Conservation (phyloP, 2,797 vertebrate genomes). For the Ambastaia sidthimunki region DNA sequence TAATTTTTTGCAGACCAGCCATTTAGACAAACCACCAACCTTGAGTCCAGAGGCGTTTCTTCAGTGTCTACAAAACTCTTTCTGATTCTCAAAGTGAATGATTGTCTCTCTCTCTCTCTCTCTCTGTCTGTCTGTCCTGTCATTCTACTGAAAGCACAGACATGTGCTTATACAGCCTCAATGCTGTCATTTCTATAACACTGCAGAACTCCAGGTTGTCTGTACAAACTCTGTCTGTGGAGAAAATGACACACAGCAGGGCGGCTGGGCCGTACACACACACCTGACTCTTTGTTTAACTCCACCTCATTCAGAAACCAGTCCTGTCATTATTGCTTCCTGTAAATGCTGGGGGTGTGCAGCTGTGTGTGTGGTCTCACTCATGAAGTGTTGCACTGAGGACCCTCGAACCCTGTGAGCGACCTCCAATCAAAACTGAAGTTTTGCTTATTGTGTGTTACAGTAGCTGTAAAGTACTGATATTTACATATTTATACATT, state of each 20-base stretch:
- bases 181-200: conserved; percentile 8
- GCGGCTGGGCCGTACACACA: conserved; percentile 28
- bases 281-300: conserved; percentile 33
- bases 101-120: conserved; percentile 5
- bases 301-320: not conserved
- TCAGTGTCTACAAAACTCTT: not conserved
- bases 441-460: too few species aligned
- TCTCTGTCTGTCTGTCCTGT: conserved; percentile 9
- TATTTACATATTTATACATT: too few species aligned
- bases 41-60: too few species aligned
- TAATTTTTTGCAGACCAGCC: too few species aligned
- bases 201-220: conserved; percentile 21
- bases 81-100: not conserved
- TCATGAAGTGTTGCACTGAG: too few species aligned
- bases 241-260: conserved; percentile 25
- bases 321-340: not conserved
- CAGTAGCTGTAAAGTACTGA: too few species aligned
- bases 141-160: conserved; percentile 1
- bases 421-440: too few species aligned
- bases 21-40: too few species aligned
- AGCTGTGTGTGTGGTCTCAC: too few species aligned
- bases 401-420: too few species aligned
- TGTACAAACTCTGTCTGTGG: not conserved
- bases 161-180: not conserved
- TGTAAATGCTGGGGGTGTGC: not conserved